A percentile compares a stretch with the other conserved stretches of the same genome.
Conservation (phyloP, 2,797 vertebrate genomes). For the Protosalanx chinensis region DNA sequence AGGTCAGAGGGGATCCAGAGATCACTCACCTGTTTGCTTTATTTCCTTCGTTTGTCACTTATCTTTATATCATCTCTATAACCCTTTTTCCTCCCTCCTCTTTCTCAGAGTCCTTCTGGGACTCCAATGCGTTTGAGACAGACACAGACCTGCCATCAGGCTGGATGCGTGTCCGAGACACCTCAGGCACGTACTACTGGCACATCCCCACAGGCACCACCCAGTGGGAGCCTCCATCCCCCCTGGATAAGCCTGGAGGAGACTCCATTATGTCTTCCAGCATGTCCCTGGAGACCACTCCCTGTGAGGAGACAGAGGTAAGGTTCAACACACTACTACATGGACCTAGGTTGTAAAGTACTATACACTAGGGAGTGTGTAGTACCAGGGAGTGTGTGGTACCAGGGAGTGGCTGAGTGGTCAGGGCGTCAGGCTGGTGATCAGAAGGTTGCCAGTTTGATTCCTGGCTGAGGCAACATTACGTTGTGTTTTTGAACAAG, state of each 20-base stretch:
- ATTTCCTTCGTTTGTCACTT: neutral
- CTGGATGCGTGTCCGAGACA: slow-evolving; percentile 95
- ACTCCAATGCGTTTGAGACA: slow-evolving; percentile 85
- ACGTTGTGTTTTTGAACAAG: too few relatives aligned
- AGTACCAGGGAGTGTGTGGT: too few relatives aligned
- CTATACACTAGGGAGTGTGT: neutral
- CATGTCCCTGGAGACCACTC: slow-evolving; percentile 79
- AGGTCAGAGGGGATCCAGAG: slow-evolving; percentile 67
- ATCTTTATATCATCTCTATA: too few relatives aligned
- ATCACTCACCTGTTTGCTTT: neutral
- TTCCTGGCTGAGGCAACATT: too few relatives aligned
- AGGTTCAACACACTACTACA: slow-evolving; percentile 10
- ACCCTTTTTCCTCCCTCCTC: neutral
- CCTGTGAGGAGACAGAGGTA: slow-evolving; percentile 83
- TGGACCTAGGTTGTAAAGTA: neutral
- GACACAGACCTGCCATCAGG: slow-evolving; percentile 91
- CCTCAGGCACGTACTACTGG: slow-evolving; percentile 96
- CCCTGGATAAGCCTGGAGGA: slow-evolving; percentile 65
- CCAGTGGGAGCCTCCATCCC: slow-evolving; percentile 89
- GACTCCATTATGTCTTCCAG: slow-evolving; percentile 72
- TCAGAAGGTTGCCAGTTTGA: too few relatives aligned
- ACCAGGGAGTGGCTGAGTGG: too few relatives aligned
- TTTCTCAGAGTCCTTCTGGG: slow-evolving; percentile 85
- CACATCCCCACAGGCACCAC: slow-evolving; percentile 95
- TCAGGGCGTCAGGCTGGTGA: too few relatives aligned